Evolutionary conservation across 2,797 vertebrate genomes (phyloP).

Genomic region (Fundulus diaphanus): DNA sequence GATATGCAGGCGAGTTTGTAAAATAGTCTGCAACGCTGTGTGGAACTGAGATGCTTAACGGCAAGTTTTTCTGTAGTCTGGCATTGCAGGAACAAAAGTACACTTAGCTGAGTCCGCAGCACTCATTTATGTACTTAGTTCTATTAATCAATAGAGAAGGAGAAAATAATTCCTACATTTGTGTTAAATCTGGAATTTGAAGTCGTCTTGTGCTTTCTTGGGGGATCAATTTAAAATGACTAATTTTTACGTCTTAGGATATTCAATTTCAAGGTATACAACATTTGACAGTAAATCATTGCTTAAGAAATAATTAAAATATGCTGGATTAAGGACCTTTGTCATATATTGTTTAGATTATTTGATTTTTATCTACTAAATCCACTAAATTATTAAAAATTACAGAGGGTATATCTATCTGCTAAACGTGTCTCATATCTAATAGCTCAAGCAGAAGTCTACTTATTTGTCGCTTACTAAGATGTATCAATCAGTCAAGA

Average conservation of each 20-base stretch:
- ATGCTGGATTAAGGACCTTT: conserved; percentile 7
- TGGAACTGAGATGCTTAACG: conserved; percentile 42
- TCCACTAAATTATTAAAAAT: conserved; percentile 12
- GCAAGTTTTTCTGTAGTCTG: conserved; percentile 30
- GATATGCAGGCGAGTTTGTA: conserved; percentile 63
- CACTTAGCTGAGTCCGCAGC: neutral
- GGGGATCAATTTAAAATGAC: neutral
- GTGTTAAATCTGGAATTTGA: neutral
- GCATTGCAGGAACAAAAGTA: conserved; percentile 16
- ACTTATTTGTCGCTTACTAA: conserved; percentile 16
- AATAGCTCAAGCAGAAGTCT: neutral
- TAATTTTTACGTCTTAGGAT: neutral
- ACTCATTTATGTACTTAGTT: neutral
- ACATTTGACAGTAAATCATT: conserved; percentile 26
- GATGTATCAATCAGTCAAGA: conserved; percentile 45
- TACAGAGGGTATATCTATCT: neutral
- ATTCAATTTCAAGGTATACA: neutral
- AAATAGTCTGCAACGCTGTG: conserved; percentile 62
- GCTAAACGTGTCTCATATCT: neutral
- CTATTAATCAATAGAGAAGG: neutral
- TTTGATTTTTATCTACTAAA: too few relatives aligned
- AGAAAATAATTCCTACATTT: neutral
- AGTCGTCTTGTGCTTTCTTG: neutral
- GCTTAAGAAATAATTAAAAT: conserved; percentile 30
- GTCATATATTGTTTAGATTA: conserved; percentile 18